phyloP scores from a whole-genome alignment of 1,140 invertebrate genomes.

The Penaeus vannamei region DNA sequence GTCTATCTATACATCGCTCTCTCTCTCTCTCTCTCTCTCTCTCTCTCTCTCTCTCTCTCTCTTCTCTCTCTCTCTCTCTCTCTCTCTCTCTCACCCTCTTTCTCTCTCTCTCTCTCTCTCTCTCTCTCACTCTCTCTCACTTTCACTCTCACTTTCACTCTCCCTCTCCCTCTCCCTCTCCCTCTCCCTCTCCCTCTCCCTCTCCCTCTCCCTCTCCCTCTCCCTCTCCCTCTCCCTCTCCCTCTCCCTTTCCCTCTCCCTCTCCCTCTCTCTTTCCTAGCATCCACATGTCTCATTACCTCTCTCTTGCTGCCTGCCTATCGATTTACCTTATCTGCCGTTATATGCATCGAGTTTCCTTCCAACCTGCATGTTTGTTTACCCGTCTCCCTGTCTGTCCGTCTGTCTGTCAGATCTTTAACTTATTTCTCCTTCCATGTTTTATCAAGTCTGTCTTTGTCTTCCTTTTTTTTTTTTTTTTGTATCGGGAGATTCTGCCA shows the following conservation, averaged over 20 bases:
- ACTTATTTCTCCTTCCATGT: no score
- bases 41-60: conserved; percentile 26
- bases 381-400: neutral
- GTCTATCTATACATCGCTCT: neutral
- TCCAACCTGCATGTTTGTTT: neutral
- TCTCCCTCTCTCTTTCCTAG: conserved; percentile 5
- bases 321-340: neutral
- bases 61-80: neutral
- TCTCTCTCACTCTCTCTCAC: neutral
- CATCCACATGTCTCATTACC: no score
- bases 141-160: neutral
- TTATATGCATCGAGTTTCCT: neutral
- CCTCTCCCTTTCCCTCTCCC: neutral
- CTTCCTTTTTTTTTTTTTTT: no score
- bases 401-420: neutral
- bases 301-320: neutral
- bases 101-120: neutral
- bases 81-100: neutral
- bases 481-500: no score
- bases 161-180: neutral
- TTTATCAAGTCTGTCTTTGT: no score
- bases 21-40: conserved; percentile 32
- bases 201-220: neutral
- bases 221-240: neutral
- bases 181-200: neutral